Evolutionary conservation across 2,888 invertebrate genomes (phyloP).

Genomic region (Elaeidobius kamerunicus): DNA sequence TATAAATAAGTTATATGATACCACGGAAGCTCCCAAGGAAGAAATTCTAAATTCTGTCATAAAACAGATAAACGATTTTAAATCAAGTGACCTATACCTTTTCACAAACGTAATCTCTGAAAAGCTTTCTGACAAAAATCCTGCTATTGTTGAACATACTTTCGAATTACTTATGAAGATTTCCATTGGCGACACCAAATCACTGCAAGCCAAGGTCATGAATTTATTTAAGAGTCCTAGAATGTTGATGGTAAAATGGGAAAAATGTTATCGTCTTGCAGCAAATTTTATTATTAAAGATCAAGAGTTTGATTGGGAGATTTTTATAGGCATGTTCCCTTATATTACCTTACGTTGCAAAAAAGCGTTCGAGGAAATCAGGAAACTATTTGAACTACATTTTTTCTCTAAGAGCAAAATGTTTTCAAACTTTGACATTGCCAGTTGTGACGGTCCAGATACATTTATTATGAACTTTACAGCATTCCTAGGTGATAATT

Average conservation of each 20-base stretch:
- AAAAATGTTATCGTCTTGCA: conserved; percentile 42
- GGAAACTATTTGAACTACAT: conserved; percentile 49
- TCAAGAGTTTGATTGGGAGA: conserved; percentile 53
- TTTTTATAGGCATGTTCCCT: conserved; percentile 59
- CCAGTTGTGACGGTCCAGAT: conserved; percentile 14
- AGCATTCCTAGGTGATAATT: conserved; percentile 30
- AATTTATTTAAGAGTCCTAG: conserved; percentile 53
- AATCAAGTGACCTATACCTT: conserved; percentile 56
- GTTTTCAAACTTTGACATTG: conserved; percentile 26
- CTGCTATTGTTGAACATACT: conserved; percentile 58
- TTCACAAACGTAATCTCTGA: conserved; percentile 62
- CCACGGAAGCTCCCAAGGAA: conserved; percentile 61
- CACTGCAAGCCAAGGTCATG: conserved; percentile 52
- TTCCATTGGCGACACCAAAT: conserved; percentile 30
- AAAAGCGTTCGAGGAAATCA: conserved; percentile 48
- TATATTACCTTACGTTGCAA: conserved; percentile 58
- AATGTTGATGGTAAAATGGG: conserved; percentile 45
- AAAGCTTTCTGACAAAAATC: conserved; percentile 66
- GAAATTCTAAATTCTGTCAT: conserved; percentile 65
- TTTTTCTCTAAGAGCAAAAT: conserved; percentile 48
- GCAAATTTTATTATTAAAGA: conserved; percentile 36
- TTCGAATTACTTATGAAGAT: conserved; percentile 48
- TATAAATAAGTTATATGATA: conserved; percentile 73
- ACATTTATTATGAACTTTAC: conserved; percentile 35
- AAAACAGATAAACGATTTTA: conserved; percentile 53